A percentile compares a stretch with the other conserved stretches of the same genome.
These are phyloP conservation scores for Nothoprocta pentlandii DNA, from an alignment of 2,113 vertebrate genomes.

Conservation along the genomic window DNA sequence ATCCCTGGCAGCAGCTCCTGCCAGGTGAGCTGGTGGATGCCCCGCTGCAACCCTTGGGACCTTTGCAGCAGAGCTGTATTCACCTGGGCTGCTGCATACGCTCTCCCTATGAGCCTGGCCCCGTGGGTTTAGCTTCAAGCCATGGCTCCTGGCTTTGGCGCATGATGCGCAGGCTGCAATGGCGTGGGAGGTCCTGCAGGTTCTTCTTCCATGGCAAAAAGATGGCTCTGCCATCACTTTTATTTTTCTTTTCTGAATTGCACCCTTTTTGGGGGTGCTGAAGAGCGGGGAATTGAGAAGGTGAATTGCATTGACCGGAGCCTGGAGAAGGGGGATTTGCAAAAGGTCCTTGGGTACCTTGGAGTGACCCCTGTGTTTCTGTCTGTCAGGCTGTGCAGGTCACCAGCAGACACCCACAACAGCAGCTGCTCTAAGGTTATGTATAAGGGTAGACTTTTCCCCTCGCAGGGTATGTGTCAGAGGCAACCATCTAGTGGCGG, in stretches of 20 bases:
- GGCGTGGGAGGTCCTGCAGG: accelerated
- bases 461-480: not conserved
- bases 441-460: not conserved
- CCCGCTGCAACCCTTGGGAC: not conserved
- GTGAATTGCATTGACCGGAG: too few relatives aligned
- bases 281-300: too few relatives aligned
- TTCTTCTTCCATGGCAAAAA: not conserved
- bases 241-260: not conserved
- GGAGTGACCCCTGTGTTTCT: too few relatives aligned
- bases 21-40: not conserved
- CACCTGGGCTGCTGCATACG: not conserved
- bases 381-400: too few relatives aligned
- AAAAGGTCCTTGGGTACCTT: too few relatives aligned
- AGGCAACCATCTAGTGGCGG: not conserved
- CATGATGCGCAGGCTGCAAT: not conserved
- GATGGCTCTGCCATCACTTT: not conserved
- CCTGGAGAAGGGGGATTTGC: not conserved
- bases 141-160: accelerated
- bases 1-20: not conserved
- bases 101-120: too few relatives aligned
- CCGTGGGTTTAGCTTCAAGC: not conserved
- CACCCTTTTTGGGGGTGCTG: too few relatives aligned
- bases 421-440: not conserved
- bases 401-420: not conserved
- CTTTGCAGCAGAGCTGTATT: not conserved